Conservation (phyloP, 2,113 vertebrate species). For the Cardinalis cardinalis region DNA sequence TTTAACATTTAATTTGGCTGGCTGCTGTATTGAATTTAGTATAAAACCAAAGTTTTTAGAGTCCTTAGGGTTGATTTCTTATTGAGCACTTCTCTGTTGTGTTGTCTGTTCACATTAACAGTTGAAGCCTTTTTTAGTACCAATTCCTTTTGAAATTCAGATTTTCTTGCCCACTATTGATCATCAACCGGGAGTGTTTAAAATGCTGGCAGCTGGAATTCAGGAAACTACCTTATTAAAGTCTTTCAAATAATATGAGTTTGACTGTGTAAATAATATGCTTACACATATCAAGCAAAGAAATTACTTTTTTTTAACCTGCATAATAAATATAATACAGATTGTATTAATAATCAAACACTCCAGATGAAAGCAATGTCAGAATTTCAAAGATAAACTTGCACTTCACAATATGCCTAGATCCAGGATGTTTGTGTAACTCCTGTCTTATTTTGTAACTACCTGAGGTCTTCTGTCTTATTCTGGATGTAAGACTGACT, state of each 20-base stretch:
- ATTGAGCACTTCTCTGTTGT: background rate
- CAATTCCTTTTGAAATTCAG: background rate
- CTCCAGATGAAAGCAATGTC: background rate
- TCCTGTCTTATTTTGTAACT: background rate
- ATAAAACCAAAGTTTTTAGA: background rate
- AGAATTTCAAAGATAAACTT: background rate
- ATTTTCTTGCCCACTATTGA: background rate
- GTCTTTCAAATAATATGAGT: background rate
- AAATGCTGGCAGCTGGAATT: background rate
- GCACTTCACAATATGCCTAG: background rate
- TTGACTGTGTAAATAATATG: background rate
- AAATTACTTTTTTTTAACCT: background rate
- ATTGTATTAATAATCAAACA: background rate
- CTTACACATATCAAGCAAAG: background rate
- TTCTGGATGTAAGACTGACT: background rate
- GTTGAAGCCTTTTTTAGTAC: background rate
- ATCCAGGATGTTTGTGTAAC: background rate
- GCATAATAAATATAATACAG: background rate
- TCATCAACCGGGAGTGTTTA: background rate
- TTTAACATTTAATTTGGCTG: background rate
- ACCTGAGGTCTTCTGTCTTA: background rate
- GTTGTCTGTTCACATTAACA: background rate
- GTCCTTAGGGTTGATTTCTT: background rate
- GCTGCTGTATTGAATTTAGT: background rate
- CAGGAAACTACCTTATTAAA: background rate